Conservation (phyloP, 2,797 vertebrate genomes). For the Manis javanica region DNA sequence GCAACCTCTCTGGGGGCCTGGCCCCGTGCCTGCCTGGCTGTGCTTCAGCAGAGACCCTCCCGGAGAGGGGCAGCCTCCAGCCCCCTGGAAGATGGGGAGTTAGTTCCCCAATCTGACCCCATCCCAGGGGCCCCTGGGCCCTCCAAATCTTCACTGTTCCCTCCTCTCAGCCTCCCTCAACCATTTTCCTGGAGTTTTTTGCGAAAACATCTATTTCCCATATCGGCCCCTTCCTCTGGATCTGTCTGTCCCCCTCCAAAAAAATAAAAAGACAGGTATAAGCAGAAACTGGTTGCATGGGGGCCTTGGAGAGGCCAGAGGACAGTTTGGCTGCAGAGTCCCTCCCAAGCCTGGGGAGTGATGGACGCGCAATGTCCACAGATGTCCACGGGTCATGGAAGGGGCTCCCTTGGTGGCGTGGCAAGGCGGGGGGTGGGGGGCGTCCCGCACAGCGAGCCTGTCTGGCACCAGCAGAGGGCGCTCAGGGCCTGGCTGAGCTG, state of each 20-base stretch:
- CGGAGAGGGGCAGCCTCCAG: constrained; percentile 12
- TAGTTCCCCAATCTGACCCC: not conserved
- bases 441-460: not conserved
- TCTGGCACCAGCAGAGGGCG: constrained; percentile 54
- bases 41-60: constrained; percentile 23
- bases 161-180: not conserved
- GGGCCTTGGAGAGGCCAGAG: not conserved
- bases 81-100: not conserved
- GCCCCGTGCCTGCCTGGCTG: constrained; percentile 52
- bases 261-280: not conserved
- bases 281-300: not conserved
- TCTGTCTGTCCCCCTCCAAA: not conserved
- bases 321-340: not conserved
- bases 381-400: not conserved
- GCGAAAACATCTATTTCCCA: not conserved
- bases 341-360: not conserved
- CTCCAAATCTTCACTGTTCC: not conserved
- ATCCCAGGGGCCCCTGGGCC: constrained; percentile 17
- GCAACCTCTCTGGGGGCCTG: constrained; percentile 56
- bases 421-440: not conserved
- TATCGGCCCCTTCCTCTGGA: not conserved
- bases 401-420: not conserved
- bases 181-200: not conserved
- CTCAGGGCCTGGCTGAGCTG: not conserved
- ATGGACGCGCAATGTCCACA: not conserved